Evolutionary conservation across 2,113 vertebrate genomes (phyloP), one percentile per base, ranked within the genome.

Genomic region (Chionomys nivalis): DNA sequence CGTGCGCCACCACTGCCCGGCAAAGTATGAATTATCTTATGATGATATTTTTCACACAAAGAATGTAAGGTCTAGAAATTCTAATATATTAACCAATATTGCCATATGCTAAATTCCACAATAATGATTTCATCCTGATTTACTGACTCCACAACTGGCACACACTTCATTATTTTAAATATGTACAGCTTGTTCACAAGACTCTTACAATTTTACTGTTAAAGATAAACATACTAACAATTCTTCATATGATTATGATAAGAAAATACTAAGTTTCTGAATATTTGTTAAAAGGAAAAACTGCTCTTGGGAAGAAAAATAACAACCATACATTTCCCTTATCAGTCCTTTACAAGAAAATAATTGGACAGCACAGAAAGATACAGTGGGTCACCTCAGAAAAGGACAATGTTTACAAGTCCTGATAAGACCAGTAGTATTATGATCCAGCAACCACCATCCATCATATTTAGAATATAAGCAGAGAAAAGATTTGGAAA

Each of bases 281-380:
- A 44, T 94, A 61, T 90, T 81, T 96, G 11, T 90, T 44, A 75
- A 97, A 89, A 52, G 39, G 21, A 70, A 28, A 14, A 93, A 72
- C 58, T 73, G 21, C 26, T 95, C 7, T 39, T 52, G 31, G 65
- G 88, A 77, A 96, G 63, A 95, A 94, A 93, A 93, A 78, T 44
- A 95, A 44, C 65, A 93, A 44, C 28, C 42, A 73, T 14, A 10
- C 19, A 55, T 88, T 94, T 96, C 83, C 90, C 26, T 76, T 96
- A 94, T 96, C 85, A 70, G 49, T 85, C 12, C 39, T 93, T 92
- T 96, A 86, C 31, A 93, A 77, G 75, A 94, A 93, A 97, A 92
- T 92, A 94, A 97, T 82, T 96, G 90, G 55, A 90, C 44, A 72
- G 79, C 33, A 87, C 33, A 73, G 49, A 83, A 3, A 73, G 16